phyloP scores from a whole-genome alignment of 2,113 vertebrate genomes.

The Nerophis ophidion region DNA sequence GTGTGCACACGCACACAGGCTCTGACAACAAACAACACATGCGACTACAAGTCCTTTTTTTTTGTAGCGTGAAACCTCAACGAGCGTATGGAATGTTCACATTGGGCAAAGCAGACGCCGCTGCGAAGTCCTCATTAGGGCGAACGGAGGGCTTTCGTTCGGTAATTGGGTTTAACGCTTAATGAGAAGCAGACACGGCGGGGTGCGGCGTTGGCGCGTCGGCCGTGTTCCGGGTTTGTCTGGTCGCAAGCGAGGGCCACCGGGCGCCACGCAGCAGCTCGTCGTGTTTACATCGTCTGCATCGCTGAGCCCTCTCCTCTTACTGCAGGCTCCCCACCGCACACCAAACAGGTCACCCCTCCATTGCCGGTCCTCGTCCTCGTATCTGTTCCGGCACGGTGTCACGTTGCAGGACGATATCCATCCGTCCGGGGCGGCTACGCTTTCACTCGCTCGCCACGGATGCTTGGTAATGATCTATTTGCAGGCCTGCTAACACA shows the following conservation, averaged over 20 bases:
- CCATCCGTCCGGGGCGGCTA: slow-evolving; percentile 36
- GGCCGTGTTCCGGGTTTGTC: no score
- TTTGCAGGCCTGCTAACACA: background rate
- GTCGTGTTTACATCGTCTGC: slow-evolving; percentile 48
- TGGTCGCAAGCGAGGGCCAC: slow-evolving; percentile 5
- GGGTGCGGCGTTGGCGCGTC: slow-evolving; percentile 1
- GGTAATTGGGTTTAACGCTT: slow-evolving; percentile 50
- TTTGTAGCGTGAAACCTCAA: slow-evolving; percentile 30
- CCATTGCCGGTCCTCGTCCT: slow-evolving; percentile 39
- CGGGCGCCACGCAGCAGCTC: slow-evolving; percentile 12
- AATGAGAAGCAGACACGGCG: slow-evolving; percentile 63
- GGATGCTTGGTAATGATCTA: slow-evolving; percentile 12
- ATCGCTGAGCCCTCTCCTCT: slow-evolving; percentile 33
- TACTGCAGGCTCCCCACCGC: slow-evolving; percentile 19
- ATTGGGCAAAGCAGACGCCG: slow-evolving; percentile 35
- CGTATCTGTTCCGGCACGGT: slow-evolving; percentile 46
- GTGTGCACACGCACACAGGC: slow-evolving; percentile 5
- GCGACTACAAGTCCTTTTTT: slow-evolving; percentile 43
- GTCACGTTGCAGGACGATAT: slow-evolving; percentile 42
- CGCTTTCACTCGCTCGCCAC: slow-evolving; percentile 47
- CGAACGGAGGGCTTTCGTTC: slow-evolving; percentile 13
- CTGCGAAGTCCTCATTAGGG: slow-evolving; percentile 51
- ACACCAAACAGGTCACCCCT: slow-evolving; percentile 36
- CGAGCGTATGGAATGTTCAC: slow-evolving; percentile 53
- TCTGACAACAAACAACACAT: slow-evolving; percentile 59